phyloP scores from a whole-genome alignment of 2,888 invertebrate species.

The Nemotelus nigrinus region DNA sequence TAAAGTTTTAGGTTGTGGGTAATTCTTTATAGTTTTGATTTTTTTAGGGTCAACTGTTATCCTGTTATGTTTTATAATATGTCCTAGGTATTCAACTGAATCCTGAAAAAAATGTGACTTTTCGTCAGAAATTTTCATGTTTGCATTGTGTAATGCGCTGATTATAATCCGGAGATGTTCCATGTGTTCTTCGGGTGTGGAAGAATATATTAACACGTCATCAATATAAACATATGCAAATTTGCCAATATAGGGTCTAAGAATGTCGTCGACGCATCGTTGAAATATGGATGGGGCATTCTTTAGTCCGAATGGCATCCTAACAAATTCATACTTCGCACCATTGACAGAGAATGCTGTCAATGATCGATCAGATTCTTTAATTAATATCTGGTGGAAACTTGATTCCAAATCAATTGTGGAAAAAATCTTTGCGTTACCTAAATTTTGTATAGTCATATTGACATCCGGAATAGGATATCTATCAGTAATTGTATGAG shows the following conservation, averaged over 20 bases:
- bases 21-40: slow-evolving; percentile 50
- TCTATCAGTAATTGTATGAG: slow-evolving; percentile 12
- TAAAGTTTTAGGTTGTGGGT: slow-evolving; percentile 50
- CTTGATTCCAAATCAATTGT: slow-evolving; percentile 38
- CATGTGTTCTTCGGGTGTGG: slow-evolving; percentile 45
- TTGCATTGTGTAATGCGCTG: slow-evolving; percentile 43
- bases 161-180: slow-evolving; percentile 46
- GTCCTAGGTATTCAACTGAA: slow-evolving; percentile 46
- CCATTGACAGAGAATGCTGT: slow-evolving; percentile 30
- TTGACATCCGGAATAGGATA: slow-evolving; percentile 24
- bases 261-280: slow-evolving; percentile 45
- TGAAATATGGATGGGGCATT: slow-evolving; percentile 47
- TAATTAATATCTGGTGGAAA: slow-evolving; percentile 22
- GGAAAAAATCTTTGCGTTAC: slow-evolving; percentile 20
- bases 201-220: slow-evolving; percentile 51
- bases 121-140: slow-evolving; percentile 53
- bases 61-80: slow-evolving; percentile 44
- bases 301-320: slow-evolving; percentile 47
- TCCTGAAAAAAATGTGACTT: slow-evolving; percentile 49
- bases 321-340: slow-evolving; percentile 43
- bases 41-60: slow-evolving; percentile 48
- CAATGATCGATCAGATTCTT: slow-evolving; percentile 7
- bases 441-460: slow-evolving; percentile 16
- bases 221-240: slow-evolving; percentile 50
- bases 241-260: slow-evolving; percentile 48